Evolutionary conservation across 2,797 vertebrate genomes (phyloP).

Genomic region (Spinus pinus): DNA sequence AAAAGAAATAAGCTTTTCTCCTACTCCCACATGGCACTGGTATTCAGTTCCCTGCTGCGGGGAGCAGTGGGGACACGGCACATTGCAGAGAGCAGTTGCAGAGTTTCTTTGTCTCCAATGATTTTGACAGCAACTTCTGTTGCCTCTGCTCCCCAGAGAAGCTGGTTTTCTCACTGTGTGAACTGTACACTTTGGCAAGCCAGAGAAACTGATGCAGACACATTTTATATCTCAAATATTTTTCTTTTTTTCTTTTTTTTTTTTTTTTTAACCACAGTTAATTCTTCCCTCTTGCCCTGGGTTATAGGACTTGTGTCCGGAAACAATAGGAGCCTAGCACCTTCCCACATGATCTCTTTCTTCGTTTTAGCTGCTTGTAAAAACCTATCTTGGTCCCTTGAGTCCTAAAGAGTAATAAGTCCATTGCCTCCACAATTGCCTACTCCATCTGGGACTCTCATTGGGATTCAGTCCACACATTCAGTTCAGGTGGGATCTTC

Average conservation of each 20-base stretch:
- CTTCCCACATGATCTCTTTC: conserved; percentile 71
- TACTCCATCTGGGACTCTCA: conserved; percentile 60
- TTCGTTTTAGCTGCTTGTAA: conserved; percentile 66
- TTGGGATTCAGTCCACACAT: conserved; percentile 53
- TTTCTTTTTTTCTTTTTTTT: background rate
- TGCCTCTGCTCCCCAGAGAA: conserved; percentile 1
- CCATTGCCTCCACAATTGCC: conserved; percentile 42
- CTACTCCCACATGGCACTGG: background rate
- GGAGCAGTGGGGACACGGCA: background rate
- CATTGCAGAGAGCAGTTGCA: background rate
- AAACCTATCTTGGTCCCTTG: conserved; percentile 58
- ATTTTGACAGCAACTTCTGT: conserved; percentile 9
- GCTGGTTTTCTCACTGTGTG: conserved; percentile 41
- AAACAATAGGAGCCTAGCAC: conserved; percentile 75
- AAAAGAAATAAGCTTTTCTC: background rate
- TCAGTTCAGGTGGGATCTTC: conserved; percentile 57
- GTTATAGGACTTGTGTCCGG: conserved; percentile 66
- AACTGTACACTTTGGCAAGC: conserved; percentile 32
- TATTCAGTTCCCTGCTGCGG: background rate
- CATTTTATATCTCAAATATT: conserved; percentile 40
- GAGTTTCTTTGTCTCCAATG: background rate
- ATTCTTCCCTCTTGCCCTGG: conserved; percentile 71
- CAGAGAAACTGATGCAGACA: conserved; percentile 44
- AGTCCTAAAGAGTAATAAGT: conserved; percentile 62
- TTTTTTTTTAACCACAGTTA: conserved; percentile 48